A percentile compares a stretch with the other conserved stretches of the same genome.
Conservation (phyloP, 1,140 invertebrate genomes). For the Pseudomyrmex flavicornis region DNA sequence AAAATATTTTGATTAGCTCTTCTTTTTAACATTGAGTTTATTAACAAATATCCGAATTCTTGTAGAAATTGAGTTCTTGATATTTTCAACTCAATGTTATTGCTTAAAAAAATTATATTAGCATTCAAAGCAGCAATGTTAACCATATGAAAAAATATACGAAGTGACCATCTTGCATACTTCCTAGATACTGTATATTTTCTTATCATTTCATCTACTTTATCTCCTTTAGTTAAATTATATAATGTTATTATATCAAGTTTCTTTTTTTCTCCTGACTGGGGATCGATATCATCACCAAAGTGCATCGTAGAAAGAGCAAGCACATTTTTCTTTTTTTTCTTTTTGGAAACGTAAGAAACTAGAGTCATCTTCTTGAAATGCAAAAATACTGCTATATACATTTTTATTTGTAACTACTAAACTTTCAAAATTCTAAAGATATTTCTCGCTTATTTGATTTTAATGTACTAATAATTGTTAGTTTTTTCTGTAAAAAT, state of each 20-base stretch:
- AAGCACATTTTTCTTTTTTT: not conserved
- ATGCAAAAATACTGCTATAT: not conserved
- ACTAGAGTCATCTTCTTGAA: not conserved
- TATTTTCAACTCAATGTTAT: no score
- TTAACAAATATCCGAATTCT: no score
- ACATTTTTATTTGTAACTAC: not conserved
- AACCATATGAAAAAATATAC: not conserved
- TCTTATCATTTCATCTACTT: not conserved
- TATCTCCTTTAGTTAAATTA: not conserved
- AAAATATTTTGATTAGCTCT: no score
- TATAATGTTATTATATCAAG: not conserved
- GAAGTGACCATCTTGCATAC: not conserved
- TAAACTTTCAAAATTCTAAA: not conserved
- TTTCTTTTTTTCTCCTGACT: no score
- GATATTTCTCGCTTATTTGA: not conserved
- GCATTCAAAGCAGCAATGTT: not conserved
- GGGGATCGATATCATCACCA: not conserved
- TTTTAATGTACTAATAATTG: not conserved
- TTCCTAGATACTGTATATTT: not conserved
- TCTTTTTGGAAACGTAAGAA: not conserved
- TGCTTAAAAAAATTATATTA: not conserved
- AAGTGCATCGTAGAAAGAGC: not conserved
- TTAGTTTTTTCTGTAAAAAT: not conserved
- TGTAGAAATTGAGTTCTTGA: no score
- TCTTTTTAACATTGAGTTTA: no score